These are phyloP conservation scores for Microcebus griseorufus DNA, from an alignment of 2,113 vertebrate species.

Conservation along the genomic window DNA sequence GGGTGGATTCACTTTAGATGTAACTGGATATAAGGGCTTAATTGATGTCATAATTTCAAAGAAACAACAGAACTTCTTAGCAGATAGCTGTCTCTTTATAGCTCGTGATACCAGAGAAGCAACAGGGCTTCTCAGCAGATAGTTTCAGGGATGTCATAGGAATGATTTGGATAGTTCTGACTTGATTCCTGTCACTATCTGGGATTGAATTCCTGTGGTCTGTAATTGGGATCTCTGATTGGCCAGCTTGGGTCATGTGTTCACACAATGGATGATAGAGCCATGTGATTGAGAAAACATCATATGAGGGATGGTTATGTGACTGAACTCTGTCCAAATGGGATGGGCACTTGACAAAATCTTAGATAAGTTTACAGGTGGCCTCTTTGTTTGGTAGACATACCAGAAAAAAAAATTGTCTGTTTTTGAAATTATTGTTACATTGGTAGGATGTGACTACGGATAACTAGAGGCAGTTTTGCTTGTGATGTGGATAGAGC, in stretches of 20 bases:
- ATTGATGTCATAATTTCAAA: not conserved
- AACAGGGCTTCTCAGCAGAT: not conserved
- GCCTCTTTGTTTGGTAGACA: not conserved
- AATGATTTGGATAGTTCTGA: not conserved
- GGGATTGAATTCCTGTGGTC: not conserved
- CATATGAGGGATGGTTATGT: not conserved
- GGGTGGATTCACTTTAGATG: not conserved
- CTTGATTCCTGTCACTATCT: not conserved
- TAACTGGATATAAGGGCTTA: not conserved
- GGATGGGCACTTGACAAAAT: not conserved
- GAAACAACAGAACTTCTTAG: not conserved
- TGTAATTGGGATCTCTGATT: not conserved
- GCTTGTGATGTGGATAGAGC: not conserved
- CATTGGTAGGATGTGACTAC: not conserved
- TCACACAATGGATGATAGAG: not conserved
- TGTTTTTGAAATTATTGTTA: not conserved
- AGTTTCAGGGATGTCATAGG: rapidly evolving
- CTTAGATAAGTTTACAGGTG: not conserved
- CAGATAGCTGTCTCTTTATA: not conserved
- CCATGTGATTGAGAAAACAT: not conserved
- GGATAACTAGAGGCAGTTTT: not conserved
- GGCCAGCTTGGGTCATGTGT: not conserved
- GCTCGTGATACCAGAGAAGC: not conserved
- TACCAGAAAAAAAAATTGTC: not conserved
- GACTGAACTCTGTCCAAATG: not conserved